Percentiles rank a stretch among this genome's conserved stretches.
Evolutionary conservation across 64 coral and sea anemone species (phyloP).

Genomic region (Stichodactyla mertensii): DNA sequence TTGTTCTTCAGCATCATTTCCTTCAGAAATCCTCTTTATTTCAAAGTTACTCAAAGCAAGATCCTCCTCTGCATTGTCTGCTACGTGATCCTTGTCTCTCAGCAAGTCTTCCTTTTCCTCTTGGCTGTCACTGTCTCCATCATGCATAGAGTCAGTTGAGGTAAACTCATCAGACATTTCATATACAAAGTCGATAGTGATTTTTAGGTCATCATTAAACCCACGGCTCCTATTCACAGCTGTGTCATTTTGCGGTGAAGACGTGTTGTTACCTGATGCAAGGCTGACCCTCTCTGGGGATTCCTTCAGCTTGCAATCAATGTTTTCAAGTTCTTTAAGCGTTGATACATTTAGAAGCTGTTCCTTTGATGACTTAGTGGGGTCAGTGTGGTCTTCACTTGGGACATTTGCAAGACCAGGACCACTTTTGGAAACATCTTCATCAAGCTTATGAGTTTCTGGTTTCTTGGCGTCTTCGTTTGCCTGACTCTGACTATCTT

Average conservation of each 20-base stretch:
- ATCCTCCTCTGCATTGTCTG: background rate
- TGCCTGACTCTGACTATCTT: no score
- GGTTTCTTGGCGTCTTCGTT: no score
- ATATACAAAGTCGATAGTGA: background rate
- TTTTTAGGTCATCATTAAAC: background rate
- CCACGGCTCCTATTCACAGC: background rate
- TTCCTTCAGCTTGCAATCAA: background rate
- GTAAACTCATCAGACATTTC: conserved; percentile 3
- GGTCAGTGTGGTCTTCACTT: background rate
- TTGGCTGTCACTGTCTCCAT: no score
- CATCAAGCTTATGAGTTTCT: no score
- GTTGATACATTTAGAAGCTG: background rate
- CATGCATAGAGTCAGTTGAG: background rate
- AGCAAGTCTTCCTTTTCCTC: background rate
- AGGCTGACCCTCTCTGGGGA: no score
- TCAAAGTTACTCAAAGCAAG: background rate
- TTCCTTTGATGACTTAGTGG: background rate
- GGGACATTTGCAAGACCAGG: background rate
- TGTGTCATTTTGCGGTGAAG: no score
- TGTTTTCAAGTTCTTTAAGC: background rate
- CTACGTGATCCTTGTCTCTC: background rate
- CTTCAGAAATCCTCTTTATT: background rate
- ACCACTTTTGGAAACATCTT: background rate
- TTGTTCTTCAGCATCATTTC: background rate
- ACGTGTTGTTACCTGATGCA: no score